Evolutionary conservation across 2,888 invertebrate species (phyloP), one percentile per base, ranked within the genome.

Genomic region (Laspeyria flexula): DNA sequence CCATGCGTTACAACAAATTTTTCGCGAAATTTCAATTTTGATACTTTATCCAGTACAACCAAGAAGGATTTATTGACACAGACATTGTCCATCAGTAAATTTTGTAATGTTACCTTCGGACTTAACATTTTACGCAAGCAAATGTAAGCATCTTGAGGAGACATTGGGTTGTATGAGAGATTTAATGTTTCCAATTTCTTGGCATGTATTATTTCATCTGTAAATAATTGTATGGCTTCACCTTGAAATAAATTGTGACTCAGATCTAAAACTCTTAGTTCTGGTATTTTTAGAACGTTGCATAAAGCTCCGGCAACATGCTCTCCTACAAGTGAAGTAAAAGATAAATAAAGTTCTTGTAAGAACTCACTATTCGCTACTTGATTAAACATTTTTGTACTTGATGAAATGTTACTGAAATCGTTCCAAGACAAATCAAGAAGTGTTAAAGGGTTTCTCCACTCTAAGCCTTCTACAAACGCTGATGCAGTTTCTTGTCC

Each of bases 361-460:
- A 83, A 55, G 0, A 63, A 41, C 7, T 40, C 23, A 33, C 73
- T 79, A 4, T 62, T 41, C 9, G 73, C 50, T 29, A 81, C 39
- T 10, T 49, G 40, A 0, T 73, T 52, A 2, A 83, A 60, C 69
- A 83, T 58, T 59, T 71, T 76, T 0, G 51, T 47, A 4, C 56
- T 60, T 7, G 74, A 55, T 0, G 71, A 62, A 12, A 51, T 30
- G 31, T 74, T 61, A 44, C 56, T 65, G 1, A 82, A 72, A 25
- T 61, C 66, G 48, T 84, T 84, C 69, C 71, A 69, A 1, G 83
- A 83, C 18, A 83, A 60, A 52, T 84, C 70, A 10, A 83, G 43
- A 48, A 74, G 64, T 7, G 73, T 79, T 1, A 83, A 48, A 31
- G 39, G 63, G 41, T 81, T 75, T 1, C 55, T 59, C 39, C 49